These are phyloP conservation scores for Drosophila pseudotakahashii DNA, from an alignment of 2,888 invertebrate genomes.

Conservation along the genomic window DNA sequence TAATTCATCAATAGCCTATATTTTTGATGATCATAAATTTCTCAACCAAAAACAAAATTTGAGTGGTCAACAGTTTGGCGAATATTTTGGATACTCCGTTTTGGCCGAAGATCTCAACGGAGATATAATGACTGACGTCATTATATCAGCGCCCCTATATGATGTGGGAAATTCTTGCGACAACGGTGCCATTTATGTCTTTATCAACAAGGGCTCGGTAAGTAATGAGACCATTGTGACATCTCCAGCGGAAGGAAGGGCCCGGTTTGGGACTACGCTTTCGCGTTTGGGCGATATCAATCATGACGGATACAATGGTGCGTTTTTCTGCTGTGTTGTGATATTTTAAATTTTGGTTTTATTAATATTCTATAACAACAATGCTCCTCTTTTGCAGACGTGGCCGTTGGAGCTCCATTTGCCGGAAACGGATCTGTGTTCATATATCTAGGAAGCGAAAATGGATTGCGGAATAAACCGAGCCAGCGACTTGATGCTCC, in stretches of 20 bases:
- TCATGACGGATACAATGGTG: slow-evolving; percentile 5
- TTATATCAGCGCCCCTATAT: slow-evolving; percentile 1
- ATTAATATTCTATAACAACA: too few relatives aligned
- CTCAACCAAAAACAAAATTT: neutral
- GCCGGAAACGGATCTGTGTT: neutral
- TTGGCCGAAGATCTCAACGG: slow-evolving; percentile 3
- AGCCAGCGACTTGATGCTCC: slow-evolving; percentile 5
- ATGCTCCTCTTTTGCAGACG: neutral
- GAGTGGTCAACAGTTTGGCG: neutral
- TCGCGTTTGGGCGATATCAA: slow-evolving; percentile 1
- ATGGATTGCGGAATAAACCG: neutral
- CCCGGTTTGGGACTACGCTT: neutral
- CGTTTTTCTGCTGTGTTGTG: neutral
- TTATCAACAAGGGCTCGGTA: slow-evolving; percentile 1
- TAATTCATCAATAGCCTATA: neutral
- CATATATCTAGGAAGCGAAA: neutral
- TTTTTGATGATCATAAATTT: neutral
- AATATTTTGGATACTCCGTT: slow-evolving; percentile 4
- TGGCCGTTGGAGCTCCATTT: slow-evolving; percentile 5
- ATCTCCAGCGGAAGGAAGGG: neutral
- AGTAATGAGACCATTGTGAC: neutral
- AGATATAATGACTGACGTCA: neutral
- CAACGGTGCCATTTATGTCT: neutral
- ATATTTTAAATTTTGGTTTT: too few relatives aligned
- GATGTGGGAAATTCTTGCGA: neutral